Percentiles rank a stretch among this genome's conserved stretches.
Conservation (phyloP, 1,140 invertebrate genomes). For the Meloidogyne floridensis region DNA sequence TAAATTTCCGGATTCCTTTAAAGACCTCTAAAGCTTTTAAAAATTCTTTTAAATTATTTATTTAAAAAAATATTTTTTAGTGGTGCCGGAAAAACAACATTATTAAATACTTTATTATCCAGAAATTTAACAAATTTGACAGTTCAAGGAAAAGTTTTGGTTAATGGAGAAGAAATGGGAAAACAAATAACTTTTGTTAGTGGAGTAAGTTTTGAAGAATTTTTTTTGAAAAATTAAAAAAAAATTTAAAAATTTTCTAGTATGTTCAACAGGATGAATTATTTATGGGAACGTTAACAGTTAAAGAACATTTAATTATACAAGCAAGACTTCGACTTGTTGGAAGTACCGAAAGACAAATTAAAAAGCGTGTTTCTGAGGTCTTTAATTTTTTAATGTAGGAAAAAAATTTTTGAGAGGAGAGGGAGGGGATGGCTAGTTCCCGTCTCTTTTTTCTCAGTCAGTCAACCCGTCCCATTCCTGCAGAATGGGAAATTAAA, state of each 20-base stretch:
- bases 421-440: too few relatives aligned
- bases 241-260: constrained; percentile 34
- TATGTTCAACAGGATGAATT: constrained; percentile 72
- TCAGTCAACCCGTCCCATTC: too few relatives aligned
- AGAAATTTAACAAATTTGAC: constrained; percentile 59
- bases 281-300: constrained; percentile 70
- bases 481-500: too few relatives aligned
- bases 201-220: constrained; percentile 52
- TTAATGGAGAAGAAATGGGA: constrained; percentile 57
- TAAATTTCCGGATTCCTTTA: too few relatives aligned
- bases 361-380: constrained; percentile 38
- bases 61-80: constrained; percentile 44
- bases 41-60: too few relatives aligned
- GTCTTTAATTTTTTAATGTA: constrained; percentile 32
- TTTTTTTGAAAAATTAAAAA: background rate
- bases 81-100: constrained; percentile 65
- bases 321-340: constrained; percentile 67
- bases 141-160: constrained; percentile 58
- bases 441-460: too few relatives aligned
- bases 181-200: constrained; percentile 67
- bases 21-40: too few relatives aligned
- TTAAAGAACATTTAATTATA: constrained; percentile 70
- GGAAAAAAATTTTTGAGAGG: too few relatives aligned
- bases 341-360: constrained; percentile 29
- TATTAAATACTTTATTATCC: constrained; percentile 59